phyloP scores from a whole-genome alignment of 1,140 invertebrate species.

The Pseudomyrmex flavicornis region DNA sequence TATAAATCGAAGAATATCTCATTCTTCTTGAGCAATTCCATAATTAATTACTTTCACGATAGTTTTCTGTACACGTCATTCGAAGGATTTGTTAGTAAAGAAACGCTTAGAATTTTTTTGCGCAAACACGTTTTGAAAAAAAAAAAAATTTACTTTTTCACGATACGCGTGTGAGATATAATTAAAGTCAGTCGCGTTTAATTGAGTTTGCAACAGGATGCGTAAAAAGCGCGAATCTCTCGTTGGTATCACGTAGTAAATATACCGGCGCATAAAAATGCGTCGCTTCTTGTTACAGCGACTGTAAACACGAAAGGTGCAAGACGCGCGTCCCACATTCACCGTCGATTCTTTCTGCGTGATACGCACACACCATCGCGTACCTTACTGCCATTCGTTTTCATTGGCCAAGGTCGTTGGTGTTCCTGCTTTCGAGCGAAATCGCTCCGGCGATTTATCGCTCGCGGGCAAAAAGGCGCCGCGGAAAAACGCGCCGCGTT shows the following conservation, averaged over 20 bases:
- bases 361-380: not conserved
- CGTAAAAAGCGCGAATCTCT: not conserved
- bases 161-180: not conserved
- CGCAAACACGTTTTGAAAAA: too few species aligned
- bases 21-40: too few species aligned
- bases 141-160: too few species aligned
- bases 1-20: too few species aligned
- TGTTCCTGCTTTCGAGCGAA: conserved; percentile 46
- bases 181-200: not conserved
- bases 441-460: conserved; percentile 26
- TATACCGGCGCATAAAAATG: conserved; percentile 11
- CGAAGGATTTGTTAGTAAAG: too few species aligned
- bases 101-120: too few species aligned
- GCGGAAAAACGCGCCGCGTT: conserved; percentile 28
- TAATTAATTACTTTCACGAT: too few species aligned
- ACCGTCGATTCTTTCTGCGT: conserved; percentile 29
- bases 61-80: too few species aligned
- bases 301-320: conserved; percentile 52
- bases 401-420: conserved; percentile 60
- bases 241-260: too few species aligned
- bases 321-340: conserved; percentile 60
- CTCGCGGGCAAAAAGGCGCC: conserved; percentile 20
- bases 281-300: conserved; percentile 34
- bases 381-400: conserved; percentile 48
- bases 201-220: not conserved